Base-by-base conservation (phyloP, 1,140 invertebrate genomes). In the Grapholita molesta region DNA sequence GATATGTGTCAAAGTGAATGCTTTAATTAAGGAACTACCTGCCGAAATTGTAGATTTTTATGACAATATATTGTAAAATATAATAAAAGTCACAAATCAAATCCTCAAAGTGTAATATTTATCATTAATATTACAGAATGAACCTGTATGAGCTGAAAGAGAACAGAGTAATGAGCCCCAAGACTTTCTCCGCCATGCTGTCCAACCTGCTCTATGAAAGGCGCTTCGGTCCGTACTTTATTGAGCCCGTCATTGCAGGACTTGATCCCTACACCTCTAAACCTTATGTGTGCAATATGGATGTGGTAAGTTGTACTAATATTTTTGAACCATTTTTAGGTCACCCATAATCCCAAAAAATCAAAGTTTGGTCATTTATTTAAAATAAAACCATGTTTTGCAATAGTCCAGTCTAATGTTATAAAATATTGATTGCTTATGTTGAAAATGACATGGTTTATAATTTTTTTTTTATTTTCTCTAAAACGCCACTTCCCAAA, bases 141-240 rank as follows among this genome's bases (percentile, higher is more conserved):
- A 99, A 99, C 89, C 91, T 99, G 7, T 99, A 99, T 84, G 98
- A 99, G 90, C 91, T 99, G 0, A 95, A 96, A 87, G 99, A 99
- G 91, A 98, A 98, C 85, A 94, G 98, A 74, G 92, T 94, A 80
- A 98, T 99, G 88, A 95, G 95, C 71, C 99, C 99, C 0, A 95
- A 98, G 86, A 97, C 97, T 21, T 97, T 99, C 83, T 94, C 95
- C n/a, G 95, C 96, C 0, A 97, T 99, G 96, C 92, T 99, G 0
- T 98, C 98, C 3, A 99, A 99, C 92, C 93, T 99, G 70, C 88
- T 99, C 9, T 99, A 99, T 86, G 98, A 99, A 87, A 96, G 95
- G 82, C 95, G 98, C 80, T 99, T 99, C 93, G 99, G 99, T 0
- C 98, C 98, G 0, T 99, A 99, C 87, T 99, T 99, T 92, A 96